Evolutionary conservation across 2,888 invertebrate species (phyloP), one percentile per base, ranked within the genome.

Genomic region (Cylloceria caligata): DNA sequence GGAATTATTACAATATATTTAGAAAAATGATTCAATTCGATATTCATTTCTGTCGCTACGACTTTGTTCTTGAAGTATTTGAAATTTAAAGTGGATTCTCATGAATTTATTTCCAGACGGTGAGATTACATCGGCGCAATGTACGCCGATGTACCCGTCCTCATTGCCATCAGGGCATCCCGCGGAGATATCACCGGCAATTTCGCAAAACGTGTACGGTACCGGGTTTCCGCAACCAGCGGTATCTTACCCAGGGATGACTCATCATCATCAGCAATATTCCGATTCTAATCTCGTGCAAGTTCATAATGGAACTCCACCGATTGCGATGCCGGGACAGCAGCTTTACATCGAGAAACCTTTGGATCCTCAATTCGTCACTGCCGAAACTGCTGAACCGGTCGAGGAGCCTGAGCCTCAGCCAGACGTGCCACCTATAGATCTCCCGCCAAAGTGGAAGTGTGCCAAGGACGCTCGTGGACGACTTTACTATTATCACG

Each of bases 401-500:
- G 39, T 75, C 4, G 82, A 81, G 9, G 77, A 81, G 34, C 60
- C 81, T 84, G 80, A 86, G n/a, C 79, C 88, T 5, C 86, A 88
- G 62, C 87, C 89, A 36, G 79, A 81, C 16, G 49, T 82, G 13
- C 93, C 95, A 0, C 94, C 94, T 0, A 94, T 94, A 36, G 95
- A 96, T 86, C 93, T 98, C 78, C 98, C 98, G 0, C 96, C 96
- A 0, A 95, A 96, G 90, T 99, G 99, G 99, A 97, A 97, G 88
- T 96, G 96, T 87, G 96, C 97, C 0, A 94, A 95, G 82, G 98
- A 98, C 91, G 93, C 94, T 2, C 96, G 96, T 72, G 98, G 98
- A 0, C 95, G 98, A 84, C 95, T 96, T 0, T 99, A 98, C 93
- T 99, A 98, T 93, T 99, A 98, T 93, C 98, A 99, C 92, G 94